phyloP scores from a whole-genome alignment of 2,113 vertebrate genomes.

The Columbina picui region DNA sequence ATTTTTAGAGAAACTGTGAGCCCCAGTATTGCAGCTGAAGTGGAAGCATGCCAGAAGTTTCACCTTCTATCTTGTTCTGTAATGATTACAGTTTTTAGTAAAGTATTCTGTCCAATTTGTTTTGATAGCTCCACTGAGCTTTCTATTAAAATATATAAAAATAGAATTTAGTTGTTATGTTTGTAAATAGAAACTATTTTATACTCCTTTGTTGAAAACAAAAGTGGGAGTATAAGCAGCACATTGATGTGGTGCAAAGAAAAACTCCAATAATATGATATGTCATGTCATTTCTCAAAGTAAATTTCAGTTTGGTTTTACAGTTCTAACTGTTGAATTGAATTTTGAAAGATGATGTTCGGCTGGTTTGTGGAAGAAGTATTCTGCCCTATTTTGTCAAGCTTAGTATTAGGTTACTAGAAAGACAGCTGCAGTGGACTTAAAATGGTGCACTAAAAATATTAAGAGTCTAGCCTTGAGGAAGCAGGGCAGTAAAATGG shows the following conservation, averaged over 20 bases:
- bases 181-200: background rate
- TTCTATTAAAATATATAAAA: background rate
- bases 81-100: background rate
- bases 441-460: slow-evolving; percentile 10
- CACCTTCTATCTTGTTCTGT: background rate
- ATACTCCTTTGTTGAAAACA: background rate
- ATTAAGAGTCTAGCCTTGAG: background rate
- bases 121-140: background rate
- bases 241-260: background rate
- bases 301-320: background rate
- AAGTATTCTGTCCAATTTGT: background rate
- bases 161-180: background rate
- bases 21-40: background rate
- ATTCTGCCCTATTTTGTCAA: background rate
- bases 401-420: background rate
- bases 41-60: background rate
- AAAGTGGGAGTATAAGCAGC: background rate
- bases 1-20: background rate
- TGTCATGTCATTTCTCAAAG: background rate
- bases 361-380: background rate
- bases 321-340: background rate
- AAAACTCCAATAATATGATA: background rate
- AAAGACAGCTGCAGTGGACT: background rate
- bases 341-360: background rate
- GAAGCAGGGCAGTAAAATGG: slow-evolving; percentile 13